Percentiles rank a stretch among this genome's conserved stretches.
Conservation (phyloP, 35 echinoderm and acorn worm genomes). For the Apostichopus californicus region DNA sequence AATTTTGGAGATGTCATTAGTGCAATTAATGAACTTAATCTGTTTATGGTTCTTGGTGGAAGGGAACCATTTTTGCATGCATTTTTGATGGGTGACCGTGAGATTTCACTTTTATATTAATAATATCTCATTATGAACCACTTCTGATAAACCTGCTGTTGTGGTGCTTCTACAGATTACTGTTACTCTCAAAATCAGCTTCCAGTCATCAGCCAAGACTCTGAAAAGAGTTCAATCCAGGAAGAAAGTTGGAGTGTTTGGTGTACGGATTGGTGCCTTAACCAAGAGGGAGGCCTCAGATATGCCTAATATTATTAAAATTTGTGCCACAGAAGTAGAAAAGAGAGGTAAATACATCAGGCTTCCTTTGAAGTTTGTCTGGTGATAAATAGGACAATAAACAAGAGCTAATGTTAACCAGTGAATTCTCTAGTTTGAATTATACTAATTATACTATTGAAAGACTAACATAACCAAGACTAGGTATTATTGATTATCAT, state of each 20-base stretch:
- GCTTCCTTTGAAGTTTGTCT: no score
- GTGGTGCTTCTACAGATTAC: conserved; percentile 28
- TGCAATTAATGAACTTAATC: no score
- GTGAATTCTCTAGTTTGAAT: no score
- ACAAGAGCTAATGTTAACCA: background rate
- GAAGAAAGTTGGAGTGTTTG: conserved; percentile 95
- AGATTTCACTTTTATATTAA: no score
- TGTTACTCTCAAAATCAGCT: conserved; percentile 57
- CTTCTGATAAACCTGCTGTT: background rate
- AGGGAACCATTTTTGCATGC: no score
- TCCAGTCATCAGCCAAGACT: conserved; percentile 69
- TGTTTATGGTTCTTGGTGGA: no score
- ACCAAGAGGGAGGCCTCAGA: conserved; percentile 62
- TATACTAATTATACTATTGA: no score
- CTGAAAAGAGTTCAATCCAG: conserved; percentile 87
- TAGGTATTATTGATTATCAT: no score
- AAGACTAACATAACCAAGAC: no score
- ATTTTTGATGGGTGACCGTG: no score
- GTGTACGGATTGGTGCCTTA: conserved; percentile 67
- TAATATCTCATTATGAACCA: no score
- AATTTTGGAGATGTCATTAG: background rate
- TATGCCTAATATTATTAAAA: conserved; percentile 80
- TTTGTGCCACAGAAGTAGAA: conserved; percentile 82
- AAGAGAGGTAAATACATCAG: conserved; percentile 71
- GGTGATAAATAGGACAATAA: no score